A percentile compares a stretch with the other conserved stretches of the same genome.
Conservation (phyloP, 2,113 vertebrate species). For the Neolamprologus caudopunctatus region DNA sequence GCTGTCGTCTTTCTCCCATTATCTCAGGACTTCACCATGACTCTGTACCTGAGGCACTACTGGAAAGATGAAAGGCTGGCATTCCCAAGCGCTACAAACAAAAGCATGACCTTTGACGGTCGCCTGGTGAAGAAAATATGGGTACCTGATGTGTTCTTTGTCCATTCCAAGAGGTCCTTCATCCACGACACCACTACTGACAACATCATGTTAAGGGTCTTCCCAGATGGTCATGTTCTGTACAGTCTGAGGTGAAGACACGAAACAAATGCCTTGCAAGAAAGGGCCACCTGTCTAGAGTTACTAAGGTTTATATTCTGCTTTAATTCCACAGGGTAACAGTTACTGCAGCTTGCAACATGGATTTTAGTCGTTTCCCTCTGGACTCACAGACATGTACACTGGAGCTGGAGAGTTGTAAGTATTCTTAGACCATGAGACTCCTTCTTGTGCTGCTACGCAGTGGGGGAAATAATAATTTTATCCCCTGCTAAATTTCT, state of each 20-base stretch:
- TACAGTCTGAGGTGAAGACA: constrained; percentile 91
- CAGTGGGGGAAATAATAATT: not conserved
- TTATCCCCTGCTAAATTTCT: not conserved
- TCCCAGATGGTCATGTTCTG: constrained; percentile 88
- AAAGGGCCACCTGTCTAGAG: not conserved
- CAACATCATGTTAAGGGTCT: constrained; percentile 94
- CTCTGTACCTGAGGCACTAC: constrained; percentile 90
- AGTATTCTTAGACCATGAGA: constrained; percentile 31
- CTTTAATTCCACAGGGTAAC: constrained; percentile 76
- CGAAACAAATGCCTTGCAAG: not conserved
- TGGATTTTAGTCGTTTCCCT: constrained; percentile 97
- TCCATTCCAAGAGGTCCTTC: constrained; percentile 92
- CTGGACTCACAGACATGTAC: constrained; percentile 93
- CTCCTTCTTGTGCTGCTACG: not conserved
- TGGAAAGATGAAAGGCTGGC: constrained; percentile 92
- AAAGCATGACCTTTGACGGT: constrained; percentile 94
- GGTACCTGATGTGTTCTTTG: constrained; percentile 94
- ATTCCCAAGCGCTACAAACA: constrained; percentile 86
- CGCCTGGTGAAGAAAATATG: constrained; percentile 94
- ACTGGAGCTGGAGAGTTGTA: constrained; percentile 94
- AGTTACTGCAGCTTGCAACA: constrained; percentile 94
- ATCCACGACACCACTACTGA: constrained; percentile 92
- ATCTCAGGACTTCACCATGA: constrained; percentile 93
- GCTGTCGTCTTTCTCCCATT: not conserved
- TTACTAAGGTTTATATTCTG: not conserved